Evolutionary conservation across 2,113 vertebrate species (phyloP), one percentile per base, ranked within the genome.

Genomic region (Myocastor coypus): DNA sequence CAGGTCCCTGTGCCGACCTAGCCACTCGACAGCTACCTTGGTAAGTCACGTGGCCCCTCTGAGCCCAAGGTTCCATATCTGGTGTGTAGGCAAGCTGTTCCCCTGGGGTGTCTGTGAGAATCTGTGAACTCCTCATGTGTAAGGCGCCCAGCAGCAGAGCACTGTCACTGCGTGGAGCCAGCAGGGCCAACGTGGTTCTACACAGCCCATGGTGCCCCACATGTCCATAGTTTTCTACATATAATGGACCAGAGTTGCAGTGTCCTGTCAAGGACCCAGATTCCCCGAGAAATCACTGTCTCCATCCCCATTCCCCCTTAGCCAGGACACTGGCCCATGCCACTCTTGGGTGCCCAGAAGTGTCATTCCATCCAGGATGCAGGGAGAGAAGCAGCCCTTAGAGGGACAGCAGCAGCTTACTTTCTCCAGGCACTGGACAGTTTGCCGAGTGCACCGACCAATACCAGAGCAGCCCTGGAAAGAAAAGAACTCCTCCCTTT

Each of bases 41-140:
- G 66, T 83, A 92, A 92, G 63, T 86, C 52, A 63, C 50, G 68
- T 87, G 81, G 77, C 52, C 66, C 81, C 82, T 89, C 83, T 68
- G 81, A 96, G 30, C 26, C 64, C 52, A 71, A 24, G 30, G 83
- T 73, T 89, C 20, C 80, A 90, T 85, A n/a, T 91, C 83, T 71
- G 83, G 92, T 95, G 92, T 94, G 17, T 78, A 96, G 16, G 71
- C 68, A 71, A 81, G 75, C 46, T 68, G 22, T 40, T 88, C 46
- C 61, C n/a, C 69, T 63, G 86, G 83, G 13, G 40, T 63, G 57
- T 40, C 64, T 73, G 46, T 91, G 73, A 89, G 73, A 78, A 92
- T 80, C 86, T 71, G 32, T 75, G 73, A 87, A 83, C 78, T 75
- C 32, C 66, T 71, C n/a, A n/a, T n/a, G 7, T 87, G 13, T 90